Conservation (phyloP, 2,888 invertebrate species). For the Drosophila borborema region DNA sequence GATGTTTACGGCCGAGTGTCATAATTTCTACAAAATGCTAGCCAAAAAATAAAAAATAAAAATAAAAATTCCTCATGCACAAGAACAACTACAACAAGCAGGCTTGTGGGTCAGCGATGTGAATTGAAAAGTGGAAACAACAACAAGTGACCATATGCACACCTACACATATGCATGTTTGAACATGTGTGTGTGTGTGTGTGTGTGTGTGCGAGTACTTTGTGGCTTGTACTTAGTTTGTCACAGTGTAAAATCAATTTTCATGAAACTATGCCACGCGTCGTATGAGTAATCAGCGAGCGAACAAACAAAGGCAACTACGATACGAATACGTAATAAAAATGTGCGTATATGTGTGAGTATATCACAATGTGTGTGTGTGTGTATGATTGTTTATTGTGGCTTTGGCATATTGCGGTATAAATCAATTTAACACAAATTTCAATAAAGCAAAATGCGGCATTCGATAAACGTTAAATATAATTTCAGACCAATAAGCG, state of each 20-base stretch:
- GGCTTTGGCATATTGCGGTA: constrained; percentile 56
- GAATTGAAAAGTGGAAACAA: constrained; percentile 62
- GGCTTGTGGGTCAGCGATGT: constrained; percentile 72
- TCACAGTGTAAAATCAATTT: constrained; percentile 77
- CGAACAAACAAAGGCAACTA: constrained; percentile 51
- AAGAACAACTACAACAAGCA: constrained; percentile 23
- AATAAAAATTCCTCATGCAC: constrained; percentile 24
- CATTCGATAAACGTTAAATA: constrained; percentile 32
- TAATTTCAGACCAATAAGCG: constrained; percentile 12
- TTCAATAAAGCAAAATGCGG: constrained; percentile 55
- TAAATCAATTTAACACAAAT: constrained; percentile 71
- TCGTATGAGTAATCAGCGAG: constrained; percentile 75
- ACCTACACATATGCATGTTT: constrained; percentile 21
- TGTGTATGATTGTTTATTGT: background rate
- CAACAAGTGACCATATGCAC: constrained; percentile 33
- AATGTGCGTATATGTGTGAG: constrained; percentile 1
- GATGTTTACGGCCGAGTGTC: constrained; percentile 51
- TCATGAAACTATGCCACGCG: constrained; percentile 70
- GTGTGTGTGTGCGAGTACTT: constrained; percentile 1
- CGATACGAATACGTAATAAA: constrained; percentile 42
- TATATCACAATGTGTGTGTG: background rate
- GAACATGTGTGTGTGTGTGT: background rate
- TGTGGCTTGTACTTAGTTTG: constrained; percentile 48
- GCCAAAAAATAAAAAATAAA: constrained; percentile 27
- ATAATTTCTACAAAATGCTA: constrained; percentile 43